Evolutionary conservation across 1,140 invertebrate species (phyloP).

Genomic region (Drosophila pseudoananassae): DNA sequence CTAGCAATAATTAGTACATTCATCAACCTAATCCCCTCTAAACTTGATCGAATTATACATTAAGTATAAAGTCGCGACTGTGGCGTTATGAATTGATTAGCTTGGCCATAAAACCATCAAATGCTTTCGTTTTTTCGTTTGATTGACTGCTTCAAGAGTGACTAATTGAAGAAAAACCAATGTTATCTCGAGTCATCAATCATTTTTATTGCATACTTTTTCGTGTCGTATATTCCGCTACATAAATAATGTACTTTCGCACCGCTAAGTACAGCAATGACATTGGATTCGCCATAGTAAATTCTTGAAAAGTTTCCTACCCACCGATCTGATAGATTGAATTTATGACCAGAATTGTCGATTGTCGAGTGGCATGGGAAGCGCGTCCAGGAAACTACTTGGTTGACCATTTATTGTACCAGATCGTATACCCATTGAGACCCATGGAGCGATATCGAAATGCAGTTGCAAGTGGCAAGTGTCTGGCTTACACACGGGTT

Average conservation of each 20-base stretch:
- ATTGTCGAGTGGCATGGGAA: slow-evolving; percentile 40
- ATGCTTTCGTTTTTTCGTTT: slow-evolving; percentile 44
- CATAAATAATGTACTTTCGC: slow-evolving; percentile 40
- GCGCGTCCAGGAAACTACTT: slow-evolving; percentile 20
- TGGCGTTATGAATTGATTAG: slow-evolving; percentile 12
- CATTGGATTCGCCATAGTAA: slow-evolving; percentile 47
- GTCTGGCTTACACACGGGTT: slow-evolving; percentile 26
- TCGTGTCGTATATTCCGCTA: slow-evolving; percentile 34
- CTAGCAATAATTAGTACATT: not conserved
- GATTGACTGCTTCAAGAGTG: slow-evolving; percentile 46
- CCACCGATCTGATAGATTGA: slow-evolving; percentile 30
- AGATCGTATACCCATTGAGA: not conserved
- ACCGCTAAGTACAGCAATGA: slow-evolving; percentile 16
- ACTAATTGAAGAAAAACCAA: slow-evolving; percentile 58
- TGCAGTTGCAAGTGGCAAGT: slow-evolving; percentile 21
- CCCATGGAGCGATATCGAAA: slow-evolving; percentile 20
- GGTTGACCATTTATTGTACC: not conserved
- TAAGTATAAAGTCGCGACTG: slow-evolving; percentile 6
- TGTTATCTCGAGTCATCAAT: slow-evolving; percentile 69
- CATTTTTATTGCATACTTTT: slow-evolving; percentile 80
- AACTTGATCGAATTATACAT: slow-evolving; percentile 13
- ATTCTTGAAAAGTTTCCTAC: slow-evolving; percentile 22
- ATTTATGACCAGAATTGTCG: slow-evolving; percentile 35
- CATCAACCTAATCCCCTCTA: slow-evolving; percentile 1
- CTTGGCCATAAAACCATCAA: slow-evolving; percentile 47